Percentiles rank a stretch among this genome's conserved stretches.
Conservation (phyloP, 2,888 invertebrate genomes). For the Drosophila suboccidentalis region DNA sequence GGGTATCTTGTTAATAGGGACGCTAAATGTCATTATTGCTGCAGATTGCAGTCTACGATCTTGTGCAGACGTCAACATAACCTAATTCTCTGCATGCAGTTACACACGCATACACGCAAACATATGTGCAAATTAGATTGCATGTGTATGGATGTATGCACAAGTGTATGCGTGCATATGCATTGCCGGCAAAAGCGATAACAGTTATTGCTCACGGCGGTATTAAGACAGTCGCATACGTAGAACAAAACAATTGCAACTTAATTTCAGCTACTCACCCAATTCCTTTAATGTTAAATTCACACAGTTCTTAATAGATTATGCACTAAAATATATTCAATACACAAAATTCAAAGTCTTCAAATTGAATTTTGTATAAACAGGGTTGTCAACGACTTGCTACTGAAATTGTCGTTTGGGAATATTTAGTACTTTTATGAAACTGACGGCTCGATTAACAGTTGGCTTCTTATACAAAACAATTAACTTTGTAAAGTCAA, state of each 20-base stretch:
- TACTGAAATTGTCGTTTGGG: constrained; percentile 1
- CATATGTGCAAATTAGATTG: neutral
- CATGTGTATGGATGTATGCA: neutral
- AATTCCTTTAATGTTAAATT: neutral
- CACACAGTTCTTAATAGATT: neutral
- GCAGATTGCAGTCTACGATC: constrained; percentile 18
- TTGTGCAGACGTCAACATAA: constrained; percentile 42
- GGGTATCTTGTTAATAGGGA: constrained; percentile 29
- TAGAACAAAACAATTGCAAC: neutral
- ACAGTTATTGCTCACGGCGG: neutral
- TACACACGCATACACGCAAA: constrained; percentile 11
- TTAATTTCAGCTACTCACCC: constrained; percentile 19
- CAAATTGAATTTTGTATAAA: constrained; percentile 7
- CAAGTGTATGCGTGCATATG: constrained; percentile 1
- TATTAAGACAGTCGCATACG: neutral
- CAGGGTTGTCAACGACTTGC: constrained; percentile 33
- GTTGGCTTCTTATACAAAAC: neutral
- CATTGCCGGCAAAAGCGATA: constrained; percentile 27
- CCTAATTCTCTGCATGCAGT: constrained; percentile 34
- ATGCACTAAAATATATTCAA: neutral
- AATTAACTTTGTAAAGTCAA: neutral
- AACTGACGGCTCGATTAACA: neutral
- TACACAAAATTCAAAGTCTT: neutral
- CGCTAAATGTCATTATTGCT: constrained; percentile 12
- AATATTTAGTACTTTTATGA: constrained; percentile 24